Base-by-base conservation (phyloP, 2,888 invertebrate species). In the Muschampia plurimacula region DNA sequence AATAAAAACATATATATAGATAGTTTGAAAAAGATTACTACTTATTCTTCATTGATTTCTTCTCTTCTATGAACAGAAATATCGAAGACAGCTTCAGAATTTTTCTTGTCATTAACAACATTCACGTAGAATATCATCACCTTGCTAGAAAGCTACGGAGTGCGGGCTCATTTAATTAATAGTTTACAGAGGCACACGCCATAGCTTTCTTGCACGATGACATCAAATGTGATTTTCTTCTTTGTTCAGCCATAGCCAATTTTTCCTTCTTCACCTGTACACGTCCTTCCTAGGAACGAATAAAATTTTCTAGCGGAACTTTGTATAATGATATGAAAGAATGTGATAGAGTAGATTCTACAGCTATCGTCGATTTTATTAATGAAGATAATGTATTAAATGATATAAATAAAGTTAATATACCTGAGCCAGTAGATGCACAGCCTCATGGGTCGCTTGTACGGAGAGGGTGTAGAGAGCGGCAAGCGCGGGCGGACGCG, bases 361-460 rank as follows among this genome's bases (percentile, higher is more conserved):
- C 52, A 15, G 52, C 8, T n/a, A 2, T 15, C 15, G 52, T 15
- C 12, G 15, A 52, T 52, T 2, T 15, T 52, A 15, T n/a, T 8
- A 52, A 55, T 22, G 22, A 2, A 0, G 9, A 15, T 55, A 2
- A 15, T 52, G 8, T 15, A 22, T 22, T 59, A 32, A 59, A 59
- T 13, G n/a, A 39, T 39, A 13, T 2, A 9, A 36, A 10, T 32
- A 5, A 59, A 59, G 32, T 7, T 28, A 32, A 36, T 39, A 7
- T 75, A 93, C 93, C 93, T 94, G 93, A 8, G 93, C 94, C 67
- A 99, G 96, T 81, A 99, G 96, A 95, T 99, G 99, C 78, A 99
- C 99, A 72, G 99, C 99, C 95, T 99, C 99, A 89, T 99, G 99
- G 77, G 99, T 99, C 84, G 99, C 99, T 89, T 99, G 98, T 77